Conservation (phyloP, 2,888 invertebrate species). For the Epinotia bilunana region DNA sequence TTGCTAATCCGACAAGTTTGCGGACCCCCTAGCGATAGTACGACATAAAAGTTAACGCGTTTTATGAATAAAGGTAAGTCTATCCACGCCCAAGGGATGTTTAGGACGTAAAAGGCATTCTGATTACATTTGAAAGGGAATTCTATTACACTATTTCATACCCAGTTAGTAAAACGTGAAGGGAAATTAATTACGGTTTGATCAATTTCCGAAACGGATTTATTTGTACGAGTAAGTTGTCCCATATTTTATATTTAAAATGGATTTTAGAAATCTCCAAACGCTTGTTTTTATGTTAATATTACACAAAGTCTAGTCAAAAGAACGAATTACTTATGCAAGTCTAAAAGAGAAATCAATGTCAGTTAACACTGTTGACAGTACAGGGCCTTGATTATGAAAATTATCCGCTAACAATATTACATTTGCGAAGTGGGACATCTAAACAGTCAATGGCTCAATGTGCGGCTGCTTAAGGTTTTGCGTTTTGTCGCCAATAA, state of each 20-base stretch:
- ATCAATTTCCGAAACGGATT: neutral
- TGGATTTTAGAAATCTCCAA: constrained; percentile 4
- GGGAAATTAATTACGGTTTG: constrained; percentile 13
- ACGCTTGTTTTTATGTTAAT: constrained; percentile 22
- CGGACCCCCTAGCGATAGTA: constrained; percentile 56
- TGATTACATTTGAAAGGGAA: constrained; percentile 37
- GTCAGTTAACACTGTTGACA: constrained; percentile 10
- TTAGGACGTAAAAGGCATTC: constrained; percentile 34
- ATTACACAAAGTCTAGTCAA: constrained; percentile 25
- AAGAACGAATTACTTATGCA: constrained; percentile 27
- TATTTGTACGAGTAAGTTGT: constrained; percentile 1
- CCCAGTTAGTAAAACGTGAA: constrained; percentile 25
- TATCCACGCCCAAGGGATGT: constrained; percentile 44
- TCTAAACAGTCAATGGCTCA: no score
- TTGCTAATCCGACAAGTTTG: constrained; percentile 49
- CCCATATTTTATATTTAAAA: neutral
- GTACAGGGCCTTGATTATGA: constrained; percentile 50
- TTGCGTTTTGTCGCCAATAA: no score
- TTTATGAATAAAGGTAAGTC: constrained; percentile 50
- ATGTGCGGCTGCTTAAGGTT: no score
- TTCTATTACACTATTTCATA: constrained; percentile 35
- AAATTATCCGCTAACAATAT: constrained; percentile 61
- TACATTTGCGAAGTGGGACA: constrained; percentile 59
- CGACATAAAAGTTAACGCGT: constrained; percentile 56
- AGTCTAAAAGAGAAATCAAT: constrained; percentile 39